Evolutionary conservation across 2,888 invertebrate species (phyloP), one percentile per base, ranked within the genome.

Genomic region (Caenorhabditis drosophilae): DNA sequence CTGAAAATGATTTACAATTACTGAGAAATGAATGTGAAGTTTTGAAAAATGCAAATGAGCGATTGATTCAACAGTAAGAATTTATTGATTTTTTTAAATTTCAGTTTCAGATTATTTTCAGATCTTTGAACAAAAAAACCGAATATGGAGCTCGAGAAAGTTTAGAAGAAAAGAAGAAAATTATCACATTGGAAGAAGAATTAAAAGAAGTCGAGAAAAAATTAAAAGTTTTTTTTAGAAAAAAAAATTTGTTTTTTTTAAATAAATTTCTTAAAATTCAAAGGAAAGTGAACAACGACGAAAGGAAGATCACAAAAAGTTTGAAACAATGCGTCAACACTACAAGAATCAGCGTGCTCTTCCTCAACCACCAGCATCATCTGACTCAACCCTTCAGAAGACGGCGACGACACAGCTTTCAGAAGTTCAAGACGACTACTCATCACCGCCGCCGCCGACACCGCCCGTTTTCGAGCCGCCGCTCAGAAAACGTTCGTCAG

Each of bases 41-140:
- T 3, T 41, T 80, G 50, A 73, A 72, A 40, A 59, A 63, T 9
- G 74, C 78, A 2, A 78, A 80, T 51, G 79, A 80, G 18, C 40
- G 73, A 36, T 58, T 80, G 9, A 68, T 79, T 6, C 57, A 68
- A 36, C 77, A 73, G 76, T 78, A 35, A 54, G 70, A 58, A 4
- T 1, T 16, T 27, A 27, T 16, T 7, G 15, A 2, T 38, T 22
- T 36, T 15, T 9, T 45, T 20, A 45, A n/a, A 27, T 15, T 49
- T 1, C n/a, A 42, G 23, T 25, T 36, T 20, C n/a, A n/a, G n/a
- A n/a, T n/a, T n/a, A 2, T 4, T 25, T 40, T 50, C 54, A 70
- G 70, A 46, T 67, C 70, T 1, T 45, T 75, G 7, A 46, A 57
- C 3, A 66, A 63, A 36, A 64, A 67, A 11, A 57, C 70, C 15